Base-by-base conservation (phyloP, 2,888 invertebrate genomes). In the Baronia brevicornis region DNA sequence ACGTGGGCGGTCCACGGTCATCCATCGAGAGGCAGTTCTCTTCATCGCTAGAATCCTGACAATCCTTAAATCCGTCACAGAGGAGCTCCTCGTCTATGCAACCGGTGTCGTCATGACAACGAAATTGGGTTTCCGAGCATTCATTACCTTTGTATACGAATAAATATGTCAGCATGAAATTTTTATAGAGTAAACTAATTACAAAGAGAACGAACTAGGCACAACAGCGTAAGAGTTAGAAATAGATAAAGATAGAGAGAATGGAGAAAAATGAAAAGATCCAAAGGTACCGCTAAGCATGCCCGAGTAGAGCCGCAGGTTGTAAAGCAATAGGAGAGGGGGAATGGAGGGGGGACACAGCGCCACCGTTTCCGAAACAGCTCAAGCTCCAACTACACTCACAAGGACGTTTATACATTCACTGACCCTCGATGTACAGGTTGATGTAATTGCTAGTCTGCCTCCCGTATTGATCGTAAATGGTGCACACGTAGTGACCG, bases 401-500 rank as follows among this genome's bases (percentile, higher is more conserved):
- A 33, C 38, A 33, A 36, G 37, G 27, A 36, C 36, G 19, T 43
- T 36, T 35, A 39, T 44, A 39, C 52, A 45, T 22, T 41, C 50
- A 91, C 94, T 90, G 90, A 93, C 91, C 89, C 75, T 89, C 87
- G 44, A 94, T 89, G 55, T 85, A 86, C 25, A 94, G 87, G 61
- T 91, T 89, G 71, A 93, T 88, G 77, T 89, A 90, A 78, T 91
- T 90, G 58, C 80, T 87, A 43, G 85, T 79, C 17, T 74, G 57
- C 31, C 88, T 85, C 40, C 78, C 79, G 22, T 72, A 64, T 22
- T 60, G 64, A 38, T 79, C 77, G 40, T 51, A 51, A 17, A 90
- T 86, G 57, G 89, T 87, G 75, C 97, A 96, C 46, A 91, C 88
- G 71, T 96, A 96, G 48, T 88, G 87, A 33, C 96, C 96, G 43